Percentiles rank a stretch among this genome's conserved stretches.
Conservation (phyloP, 2,797 vertebrate genomes). For the Myotis findleyi region DNA sequence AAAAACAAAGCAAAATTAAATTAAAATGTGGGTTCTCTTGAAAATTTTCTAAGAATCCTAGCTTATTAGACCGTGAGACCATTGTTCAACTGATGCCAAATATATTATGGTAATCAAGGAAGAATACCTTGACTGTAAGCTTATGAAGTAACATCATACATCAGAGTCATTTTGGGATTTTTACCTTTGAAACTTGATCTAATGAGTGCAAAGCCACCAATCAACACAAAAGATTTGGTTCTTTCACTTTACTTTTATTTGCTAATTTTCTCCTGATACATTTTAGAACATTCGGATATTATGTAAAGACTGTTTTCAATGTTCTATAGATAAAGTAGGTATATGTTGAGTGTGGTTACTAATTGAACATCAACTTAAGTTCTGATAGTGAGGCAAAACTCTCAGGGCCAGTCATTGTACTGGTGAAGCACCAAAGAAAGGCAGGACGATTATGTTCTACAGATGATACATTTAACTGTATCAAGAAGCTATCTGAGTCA, state of each 20-base stretch:
- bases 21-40: not conserved
- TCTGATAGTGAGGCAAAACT: conserved; percentile 39
- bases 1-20: conserved; percentile 58
- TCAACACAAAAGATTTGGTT: not conserved
- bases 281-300: not conserved
- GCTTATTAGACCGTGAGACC: not conserved
- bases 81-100: not conserved
- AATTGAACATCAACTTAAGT: not conserved
- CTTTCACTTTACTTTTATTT: conserved; percentile 6
- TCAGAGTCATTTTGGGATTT: not conserved
- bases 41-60: conserved; percentile 22
- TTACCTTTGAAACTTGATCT: conserved; percentile 7
- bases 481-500: conserved; percentile 25
- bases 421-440: not conserved
- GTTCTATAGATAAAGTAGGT: not conserved
- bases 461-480: conserved; percentile 24
- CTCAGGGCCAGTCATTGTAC: not conserved
- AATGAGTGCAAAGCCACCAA: not conserved
- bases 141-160: not conserved
- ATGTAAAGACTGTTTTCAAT: not conserved
- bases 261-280: not conserved
- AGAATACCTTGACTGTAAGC: not conserved
- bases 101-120: not conserved
- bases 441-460: conserved; percentile 33
- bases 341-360: not conserved